These are phyloP conservation scores for Paraescarpia echinospica DNA, from an alignment of 1,140 invertebrate genomes.

Conservation along the genomic window DNA sequence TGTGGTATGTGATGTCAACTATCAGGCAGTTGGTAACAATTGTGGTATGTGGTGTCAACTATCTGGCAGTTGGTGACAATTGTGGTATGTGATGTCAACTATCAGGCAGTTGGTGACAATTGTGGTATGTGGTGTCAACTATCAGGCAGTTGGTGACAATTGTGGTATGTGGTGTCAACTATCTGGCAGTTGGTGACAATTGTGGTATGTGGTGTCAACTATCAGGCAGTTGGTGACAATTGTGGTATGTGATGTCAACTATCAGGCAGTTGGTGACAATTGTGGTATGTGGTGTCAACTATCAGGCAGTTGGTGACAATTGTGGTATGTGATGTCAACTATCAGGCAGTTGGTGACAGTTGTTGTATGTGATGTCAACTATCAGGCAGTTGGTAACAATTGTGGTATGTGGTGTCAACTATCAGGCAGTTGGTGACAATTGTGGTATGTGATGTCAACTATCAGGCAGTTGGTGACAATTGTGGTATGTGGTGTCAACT, in stretches of 20 bases:
- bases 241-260: background rate
- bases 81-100: no score
- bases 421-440: background rate
- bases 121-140: no score
- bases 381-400: background rate
- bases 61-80: no score
- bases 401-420: background rate
- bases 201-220: background rate
- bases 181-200: no score
- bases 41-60: no score
- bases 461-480: background rate
- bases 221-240: background rate
- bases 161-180: no score
- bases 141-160: no score
- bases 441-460: background rate
- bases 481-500: background rate
- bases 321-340: background rate
- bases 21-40: background rate
- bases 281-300: background rate
- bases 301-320: background rate
- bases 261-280: background rate
- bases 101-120: no score
- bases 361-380: background rate
- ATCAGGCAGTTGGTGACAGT: background rate
- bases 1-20: background rate